Percentiles rank a stretch among this genome's conserved stretches.
Conservation (phyloP, 2,888 invertebrate genomes). For the Eilema depressum region DNA sequence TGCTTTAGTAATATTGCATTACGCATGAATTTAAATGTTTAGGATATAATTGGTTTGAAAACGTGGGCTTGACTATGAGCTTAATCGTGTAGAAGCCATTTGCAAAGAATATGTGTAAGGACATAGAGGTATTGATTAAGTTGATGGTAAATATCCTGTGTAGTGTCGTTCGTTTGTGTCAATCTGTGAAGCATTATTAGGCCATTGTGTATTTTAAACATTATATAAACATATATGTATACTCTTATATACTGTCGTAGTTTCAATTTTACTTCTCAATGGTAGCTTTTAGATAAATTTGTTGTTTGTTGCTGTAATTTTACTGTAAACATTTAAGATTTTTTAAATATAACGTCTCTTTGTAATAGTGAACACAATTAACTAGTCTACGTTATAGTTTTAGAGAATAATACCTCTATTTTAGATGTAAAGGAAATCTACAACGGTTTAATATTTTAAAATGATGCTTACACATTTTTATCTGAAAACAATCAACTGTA, state of each 20-base stretch:
- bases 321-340: conserved; percentile 48
- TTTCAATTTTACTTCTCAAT: conserved; percentile 52
- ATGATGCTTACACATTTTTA: conserved; percentile 19
- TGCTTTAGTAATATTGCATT: conserved; percentile 10
- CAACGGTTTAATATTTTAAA: conserved; percentile 41
- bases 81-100: background rate
- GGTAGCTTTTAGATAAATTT: conserved; percentile 62
- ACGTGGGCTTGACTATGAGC: conserved; percentile 6
- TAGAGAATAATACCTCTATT: conserved; percentile 75
- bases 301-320: conserved; percentile 66
- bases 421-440: conserved; percentile 49
- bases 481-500: conserved; percentile 18
- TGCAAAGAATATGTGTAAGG: background rate
- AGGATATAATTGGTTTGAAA: background rate
- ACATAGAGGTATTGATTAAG: background rate
- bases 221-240: conserved; percentile 22
- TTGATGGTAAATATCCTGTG: conserved; percentile 13
- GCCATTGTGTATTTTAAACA: conserved; percentile 19
- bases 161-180: conserved; percentile 9
- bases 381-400: conserved; percentile 79
- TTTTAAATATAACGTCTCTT: conserved; percentile 41
- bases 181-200: conserved; percentile 19
- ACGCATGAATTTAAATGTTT: conserved; percentile 13
- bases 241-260: conserved; percentile 29
- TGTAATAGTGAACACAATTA: conserved; percentile 73